Evolutionary conservation across 2,888 invertebrate species (phyloP).

Genomic region (Autographa pulchrina): DNA sequence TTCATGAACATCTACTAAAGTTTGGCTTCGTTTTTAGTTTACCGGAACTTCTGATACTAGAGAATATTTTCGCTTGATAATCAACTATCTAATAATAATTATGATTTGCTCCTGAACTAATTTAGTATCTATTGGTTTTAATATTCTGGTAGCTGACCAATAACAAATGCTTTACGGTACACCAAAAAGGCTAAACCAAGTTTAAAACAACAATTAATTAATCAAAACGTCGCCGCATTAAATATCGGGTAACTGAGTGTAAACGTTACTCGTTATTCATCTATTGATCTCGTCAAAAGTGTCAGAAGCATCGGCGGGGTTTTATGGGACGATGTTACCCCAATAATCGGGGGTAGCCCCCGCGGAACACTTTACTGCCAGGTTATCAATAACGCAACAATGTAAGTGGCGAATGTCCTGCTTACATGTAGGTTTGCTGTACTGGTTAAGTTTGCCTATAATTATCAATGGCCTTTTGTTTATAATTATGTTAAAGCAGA

Average conservation of each 20-base stretch:
- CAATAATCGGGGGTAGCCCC: constrained; percentile 39
- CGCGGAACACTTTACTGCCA: constrained; percentile 31
- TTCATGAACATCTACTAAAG: too few relatives aligned
- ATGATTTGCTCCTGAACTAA: too few relatives aligned
- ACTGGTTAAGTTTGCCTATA: too few relatives aligned
- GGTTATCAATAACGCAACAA: constrained; percentile 34
- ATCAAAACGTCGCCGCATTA: constrained; percentile 7
- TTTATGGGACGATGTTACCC: constrained; percentile 43
- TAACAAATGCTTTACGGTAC: not conserved
- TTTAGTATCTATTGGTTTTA: too few relatives aligned
- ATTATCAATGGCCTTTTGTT: too few relatives aligned
- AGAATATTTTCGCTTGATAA: too few relatives aligned
- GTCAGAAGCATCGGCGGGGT: constrained; percentile 40
- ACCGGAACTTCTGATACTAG: too few relatives aligned
- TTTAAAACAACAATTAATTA: not conserved
- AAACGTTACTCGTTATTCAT: constrained; percentile 35
- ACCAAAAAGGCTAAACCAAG: not conserved
- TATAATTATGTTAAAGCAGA: too few relatives aligned
- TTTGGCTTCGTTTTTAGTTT: too few relatives aligned
- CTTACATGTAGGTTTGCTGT: not conserved
- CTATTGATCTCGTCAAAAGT: constrained; percentile 48
- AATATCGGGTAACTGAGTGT: constrained; percentile 20
- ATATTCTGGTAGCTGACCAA: too few relatives aligned
- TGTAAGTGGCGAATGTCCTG: constrained; percentile 22
- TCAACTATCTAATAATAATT: too few relatives aligned